phyloP scores from a whole-genome alignment of 2,888 invertebrate genomes.

The Argyresthia goedartella region DNA sequence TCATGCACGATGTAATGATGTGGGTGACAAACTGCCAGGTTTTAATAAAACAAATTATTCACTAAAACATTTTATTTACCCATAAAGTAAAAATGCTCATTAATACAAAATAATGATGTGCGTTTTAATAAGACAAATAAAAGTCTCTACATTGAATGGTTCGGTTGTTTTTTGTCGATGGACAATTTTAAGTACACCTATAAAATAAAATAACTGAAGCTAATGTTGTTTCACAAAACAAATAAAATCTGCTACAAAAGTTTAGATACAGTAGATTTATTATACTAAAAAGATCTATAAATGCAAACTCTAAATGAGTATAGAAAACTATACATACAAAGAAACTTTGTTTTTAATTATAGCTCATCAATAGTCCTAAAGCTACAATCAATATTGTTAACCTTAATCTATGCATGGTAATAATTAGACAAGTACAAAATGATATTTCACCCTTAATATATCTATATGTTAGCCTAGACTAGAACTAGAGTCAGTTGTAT shows the following conservation, averaged over 20 bases:
- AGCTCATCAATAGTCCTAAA: conserved; percentile 60
- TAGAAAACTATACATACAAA: conserved; percentile 67
- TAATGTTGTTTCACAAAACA: conserved; percentile 23
- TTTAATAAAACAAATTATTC: conserved; percentile 10
- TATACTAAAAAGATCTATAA: conserved; percentile 64
- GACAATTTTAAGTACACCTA: conserved; percentile 59
- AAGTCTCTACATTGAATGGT: conserved; percentile 40
- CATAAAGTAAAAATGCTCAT: conserved; percentile 45
- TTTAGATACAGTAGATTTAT: conserved; percentile 34
- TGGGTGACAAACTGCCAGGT: no score
- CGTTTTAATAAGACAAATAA: conserved; percentile 38
- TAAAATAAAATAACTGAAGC: conserved; percentile 18
- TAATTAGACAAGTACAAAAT: conserved; percentile 70
- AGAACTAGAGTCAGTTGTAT: conserved; percentile 66
- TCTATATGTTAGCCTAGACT: conserved; percentile 59
- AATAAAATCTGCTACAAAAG: conserved; percentile 31
- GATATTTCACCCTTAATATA: conserved; percentile 61
- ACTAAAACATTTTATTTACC: conserved; percentile 62
- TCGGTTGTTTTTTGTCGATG: conserved; percentile 32
- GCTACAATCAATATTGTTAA: conserved; percentile 62
- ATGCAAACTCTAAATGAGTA: conserved; percentile 66
- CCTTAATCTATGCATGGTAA: conserved; percentile 63
- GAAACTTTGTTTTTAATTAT: conserved; percentile 31
- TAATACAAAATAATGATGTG: conserved; percentile 44
- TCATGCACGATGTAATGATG: no score